Conservation (phyloP, 2,888 invertebrate genomes). For the Protophormia terraenovae region DNA sequence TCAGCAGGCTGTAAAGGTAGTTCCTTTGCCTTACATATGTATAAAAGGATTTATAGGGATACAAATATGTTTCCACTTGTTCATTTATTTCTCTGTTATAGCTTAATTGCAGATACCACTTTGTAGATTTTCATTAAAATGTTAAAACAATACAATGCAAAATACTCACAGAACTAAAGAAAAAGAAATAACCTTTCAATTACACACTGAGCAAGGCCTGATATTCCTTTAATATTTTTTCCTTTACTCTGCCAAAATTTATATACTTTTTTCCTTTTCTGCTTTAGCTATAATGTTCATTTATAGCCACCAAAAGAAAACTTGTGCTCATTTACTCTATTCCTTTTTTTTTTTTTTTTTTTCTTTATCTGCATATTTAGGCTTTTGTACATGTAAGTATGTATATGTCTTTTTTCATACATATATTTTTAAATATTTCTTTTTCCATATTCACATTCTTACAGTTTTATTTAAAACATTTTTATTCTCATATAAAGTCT, state of each 20-base stretch:
- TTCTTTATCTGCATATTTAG: slow-evolving; percentile 13
- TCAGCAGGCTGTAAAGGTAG: background rate
- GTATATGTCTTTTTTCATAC: no score
- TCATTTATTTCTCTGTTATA: slow-evolving; percentile 20
- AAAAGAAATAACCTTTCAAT: background rate
- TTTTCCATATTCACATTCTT: slow-evolving; percentile 16
- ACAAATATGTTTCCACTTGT: background rate
- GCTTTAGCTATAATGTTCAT: slow-evolving; percentile 16
- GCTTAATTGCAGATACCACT: slow-evolving; percentile 63
- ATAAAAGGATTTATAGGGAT: background rate
- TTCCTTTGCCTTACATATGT: no score
- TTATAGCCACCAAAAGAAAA: background rate
- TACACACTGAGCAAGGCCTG: background rate
- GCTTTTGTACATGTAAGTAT: slow-evolving; percentile 16
- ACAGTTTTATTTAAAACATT: background rate
- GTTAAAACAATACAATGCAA: slow-evolving; percentile 59
- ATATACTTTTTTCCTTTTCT: background rate
- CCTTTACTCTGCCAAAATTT: background rate
- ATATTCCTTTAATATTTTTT: background rate
- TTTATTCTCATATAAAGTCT: background rate
- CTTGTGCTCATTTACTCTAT: slow-evolving; percentile 27
- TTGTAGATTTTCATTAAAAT: slow-evolving; percentile 66
- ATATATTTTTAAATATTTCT: slow-evolving; percentile 17
- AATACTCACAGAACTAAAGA: background rate
- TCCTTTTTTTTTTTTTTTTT: no score